A percentile compares a stretch with the other conserved stretches of the same genome.
Conservation (phyloP, 2,888 invertebrate species). For the Brachylomia viminalis region DNA sequence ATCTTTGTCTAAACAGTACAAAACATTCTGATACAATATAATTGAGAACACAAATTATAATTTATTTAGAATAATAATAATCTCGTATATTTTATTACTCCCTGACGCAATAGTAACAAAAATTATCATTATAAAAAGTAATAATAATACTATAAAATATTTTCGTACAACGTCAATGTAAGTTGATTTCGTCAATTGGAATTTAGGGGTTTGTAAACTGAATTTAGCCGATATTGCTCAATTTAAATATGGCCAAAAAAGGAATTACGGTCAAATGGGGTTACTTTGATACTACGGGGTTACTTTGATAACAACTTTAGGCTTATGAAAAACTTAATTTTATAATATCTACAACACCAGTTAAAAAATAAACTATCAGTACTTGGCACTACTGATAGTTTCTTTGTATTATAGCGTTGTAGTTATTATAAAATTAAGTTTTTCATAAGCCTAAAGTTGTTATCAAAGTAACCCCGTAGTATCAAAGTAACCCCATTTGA, state of each 20-base stretch:
- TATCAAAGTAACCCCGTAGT: too few species aligned
- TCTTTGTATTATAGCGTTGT: too few species aligned
- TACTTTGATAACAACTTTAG: too few species aligned
- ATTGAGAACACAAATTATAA: conserved; percentile 67
- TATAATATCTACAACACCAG: too few species aligned
- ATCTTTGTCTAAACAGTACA: conserved; percentile 59
- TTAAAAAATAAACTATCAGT: too few species aligned
- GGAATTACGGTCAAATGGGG: too few species aligned
- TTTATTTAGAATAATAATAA: conserved; percentile 65
- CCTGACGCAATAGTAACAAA: conserved; percentile 54
- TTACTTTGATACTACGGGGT: too few species aligned
- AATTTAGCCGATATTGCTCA: not conserved
- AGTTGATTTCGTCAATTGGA: conserved; percentile 12
- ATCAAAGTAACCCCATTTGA: too few species aligned
- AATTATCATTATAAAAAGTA: conserved; percentile 13
- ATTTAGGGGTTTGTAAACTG: conserved; percentile 34
- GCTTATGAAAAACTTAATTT: too few species aligned
- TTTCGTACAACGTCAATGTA: conserved; percentile 49
- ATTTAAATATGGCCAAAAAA: not conserved
- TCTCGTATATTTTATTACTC: conserved; percentile 59
- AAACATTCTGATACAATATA: conserved; percentile 62
- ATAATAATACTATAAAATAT: conserved; percentile 27
- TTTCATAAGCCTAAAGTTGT: too few species aligned
- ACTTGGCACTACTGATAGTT: too few species aligned
- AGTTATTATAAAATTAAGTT: too few species aligned